Evolutionary conservation across 2,113 vertebrate genomes (phyloP).

Genomic region (Anseranas semipalmata): DNA sequence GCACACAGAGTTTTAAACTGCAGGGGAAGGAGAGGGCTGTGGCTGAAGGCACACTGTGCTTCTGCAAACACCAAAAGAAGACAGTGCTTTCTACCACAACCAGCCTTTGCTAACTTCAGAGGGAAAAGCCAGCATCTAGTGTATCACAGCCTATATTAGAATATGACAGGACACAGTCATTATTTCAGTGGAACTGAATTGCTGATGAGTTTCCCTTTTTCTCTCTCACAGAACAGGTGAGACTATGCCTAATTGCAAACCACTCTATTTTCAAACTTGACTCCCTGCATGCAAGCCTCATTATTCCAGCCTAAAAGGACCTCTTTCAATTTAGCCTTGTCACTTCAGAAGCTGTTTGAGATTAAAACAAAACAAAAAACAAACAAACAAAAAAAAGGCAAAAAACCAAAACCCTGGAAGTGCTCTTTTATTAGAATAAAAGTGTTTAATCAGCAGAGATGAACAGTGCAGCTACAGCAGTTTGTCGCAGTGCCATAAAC

Average conservation of each 20-base stretch:
- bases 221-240: not conserved
- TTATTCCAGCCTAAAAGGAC: not conserved
- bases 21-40: not conserved
- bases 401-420: not conserved
- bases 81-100: rapidly evolving
- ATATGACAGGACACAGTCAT: not conserved
- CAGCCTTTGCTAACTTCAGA: not conserved
- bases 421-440: not conserved
- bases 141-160: not conserved
- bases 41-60: not conserved
- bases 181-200: not conserved
- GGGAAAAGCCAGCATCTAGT: not conserved
- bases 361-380: not conserved
- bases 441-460: not conserved
- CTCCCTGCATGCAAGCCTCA: not conserved
- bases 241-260: not conserved
- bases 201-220: not conserved
- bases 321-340: not conserved
- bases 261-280: not conserved
- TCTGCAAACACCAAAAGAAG: not conserved
- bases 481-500: not conserved
- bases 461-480: not conserved
- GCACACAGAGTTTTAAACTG: not conserved
- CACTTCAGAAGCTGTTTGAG: not conserved
- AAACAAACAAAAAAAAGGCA: not conserved